Percentiles rank a stretch among this genome's conserved stretches.
Conservation (phyloP, 2,888 invertebrate genomes). For the Poecilus cupreus region DNA sequence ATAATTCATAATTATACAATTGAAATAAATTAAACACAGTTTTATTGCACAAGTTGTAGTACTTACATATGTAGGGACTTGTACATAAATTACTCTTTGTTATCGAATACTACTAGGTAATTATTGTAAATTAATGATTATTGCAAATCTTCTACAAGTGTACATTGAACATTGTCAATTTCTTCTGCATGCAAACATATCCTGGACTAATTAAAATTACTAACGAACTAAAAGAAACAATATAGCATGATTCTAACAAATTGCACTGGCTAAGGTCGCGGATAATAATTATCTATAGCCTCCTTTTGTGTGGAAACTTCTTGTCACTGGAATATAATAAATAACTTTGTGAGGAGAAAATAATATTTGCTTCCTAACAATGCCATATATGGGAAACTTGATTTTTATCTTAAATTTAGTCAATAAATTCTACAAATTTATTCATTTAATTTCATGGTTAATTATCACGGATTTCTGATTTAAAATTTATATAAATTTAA, state of each 20-base stretch:
- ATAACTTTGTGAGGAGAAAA: not conserved
- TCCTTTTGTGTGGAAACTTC: too few relatives aligned
- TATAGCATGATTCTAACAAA: not conserved
- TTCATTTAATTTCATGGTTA: not conserved
- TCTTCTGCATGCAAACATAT: not conserved
- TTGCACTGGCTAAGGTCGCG: not conserved
- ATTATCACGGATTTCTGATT: not conserved
- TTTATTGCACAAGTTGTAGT: not conserved
- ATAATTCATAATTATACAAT: constrained; percentile 41
- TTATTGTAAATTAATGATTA: constrained; percentile 24
- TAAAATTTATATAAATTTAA: not conserved
- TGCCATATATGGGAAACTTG: not conserved
- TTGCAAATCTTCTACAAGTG: not conserved
- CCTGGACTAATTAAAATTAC: not conserved
- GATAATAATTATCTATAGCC: not conserved
- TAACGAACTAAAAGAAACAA: not conserved
- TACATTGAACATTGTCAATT: too few relatives aligned
- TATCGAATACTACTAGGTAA: constrained; percentile 6
- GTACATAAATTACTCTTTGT: constrained; percentile 4
- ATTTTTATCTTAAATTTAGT: not conserved
- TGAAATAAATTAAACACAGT: not conserved
- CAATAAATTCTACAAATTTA: not conserved
- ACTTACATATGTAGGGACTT: not conserved
- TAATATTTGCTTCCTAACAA: not conserved
- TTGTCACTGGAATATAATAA: too few relatives aligned